Base-by-base conservation (phyloP, 2,888 invertebrate genomes). In the Prosapia bicincta region DNA sequence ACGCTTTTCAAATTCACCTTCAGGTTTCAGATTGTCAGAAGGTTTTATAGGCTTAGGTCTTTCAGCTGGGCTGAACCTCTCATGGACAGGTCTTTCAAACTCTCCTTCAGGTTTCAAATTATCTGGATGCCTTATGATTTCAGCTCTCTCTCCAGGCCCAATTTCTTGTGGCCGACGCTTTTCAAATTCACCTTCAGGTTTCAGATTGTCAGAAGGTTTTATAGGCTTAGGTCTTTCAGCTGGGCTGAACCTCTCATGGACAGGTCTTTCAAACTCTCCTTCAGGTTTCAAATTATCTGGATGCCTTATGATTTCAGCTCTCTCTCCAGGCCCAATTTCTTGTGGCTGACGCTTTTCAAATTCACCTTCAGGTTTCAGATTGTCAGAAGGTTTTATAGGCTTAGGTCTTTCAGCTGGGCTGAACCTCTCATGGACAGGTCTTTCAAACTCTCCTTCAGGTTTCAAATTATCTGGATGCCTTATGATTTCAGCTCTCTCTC, bases 331-430 rank as follows among this genome's bases (percentile, higher is more conserved):
- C 20, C 25, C 26, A 30, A 85, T 87, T 73, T 88, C 83, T 80
- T 89, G 38, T 13, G 9, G 9, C 15, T 38, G 13, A 13, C 13
- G 38, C 74, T 88, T 83, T 80, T 89, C 89, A 83, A 85, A 85
- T 75, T 88, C 87, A 9, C 90, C 90, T 81, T 89, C 89, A 0
- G 87, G 86, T 77, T 82, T 83, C 0, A 90, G 82, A 81, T 90
- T 90, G 80, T 90, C 90, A 30, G 83, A 85, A 68, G 86, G 84
- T 83, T 75, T 86, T 79, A 85, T 88, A 2, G 84, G 85, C 23
- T 78, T 78, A 0, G 79, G 79, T 28, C 80, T 71, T 25, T 80
- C 80, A 43, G 54, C 65, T 30, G 77, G 76, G 69, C 81, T 38
- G 38, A 13, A 38, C 9, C 15, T 65, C 3, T 87, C 81, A 30